Evolutionary conservation across 2,888 invertebrate species (phyloP).

Genomic region (Noctua janthina): DNA sequence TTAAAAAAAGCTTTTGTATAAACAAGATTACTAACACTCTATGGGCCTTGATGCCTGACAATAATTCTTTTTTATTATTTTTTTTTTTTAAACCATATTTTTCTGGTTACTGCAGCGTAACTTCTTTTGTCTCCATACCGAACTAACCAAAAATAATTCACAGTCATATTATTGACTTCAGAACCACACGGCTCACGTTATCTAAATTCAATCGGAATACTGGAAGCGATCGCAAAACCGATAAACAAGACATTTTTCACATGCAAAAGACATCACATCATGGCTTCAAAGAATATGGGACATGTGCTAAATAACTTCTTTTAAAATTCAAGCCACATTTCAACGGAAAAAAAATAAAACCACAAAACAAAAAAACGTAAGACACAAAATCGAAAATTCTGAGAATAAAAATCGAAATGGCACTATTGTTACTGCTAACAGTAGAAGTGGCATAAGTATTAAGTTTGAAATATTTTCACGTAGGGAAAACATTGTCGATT

Average conservation of each 20-base stretch:
- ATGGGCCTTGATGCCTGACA: no score
- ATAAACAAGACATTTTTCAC: slow-evolving; percentile 7
- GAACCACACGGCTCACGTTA: background rate
- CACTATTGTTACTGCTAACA: slow-evolving; percentile 44
- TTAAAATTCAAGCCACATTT: slow-evolving; percentile 19
- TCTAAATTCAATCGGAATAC: slow-evolving; percentile 4
- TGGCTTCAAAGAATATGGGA: background rate
- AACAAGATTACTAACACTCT: no score
- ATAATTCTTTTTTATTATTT: no score
- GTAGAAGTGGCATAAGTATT: slow-evolving; percentile 25
- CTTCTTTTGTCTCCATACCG: background rate
- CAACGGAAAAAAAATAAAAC: slow-evolving; percentile 19
- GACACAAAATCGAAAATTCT: slow-evolving; percentile 23
- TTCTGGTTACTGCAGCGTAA: background rate
- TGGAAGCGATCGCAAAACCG: background rate
- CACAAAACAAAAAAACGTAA: slow-evolving; percentile 7
- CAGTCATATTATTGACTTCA: background rate
- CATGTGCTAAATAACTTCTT: slow-evolving; percentile 18
- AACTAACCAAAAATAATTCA: background rate
- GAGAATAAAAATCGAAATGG: slow-evolving; percentile 56
- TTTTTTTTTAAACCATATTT: no score
- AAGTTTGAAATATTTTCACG: slow-evolving; percentile 72
- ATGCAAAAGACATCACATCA: slow-evolving; percentile 8
- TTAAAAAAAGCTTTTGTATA: no score
- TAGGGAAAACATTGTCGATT: slow-evolving; percentile 69